phyloP scores from a whole-genome alignment of 1,140 invertebrate species.

The Melitaea cinxia region DNA sequence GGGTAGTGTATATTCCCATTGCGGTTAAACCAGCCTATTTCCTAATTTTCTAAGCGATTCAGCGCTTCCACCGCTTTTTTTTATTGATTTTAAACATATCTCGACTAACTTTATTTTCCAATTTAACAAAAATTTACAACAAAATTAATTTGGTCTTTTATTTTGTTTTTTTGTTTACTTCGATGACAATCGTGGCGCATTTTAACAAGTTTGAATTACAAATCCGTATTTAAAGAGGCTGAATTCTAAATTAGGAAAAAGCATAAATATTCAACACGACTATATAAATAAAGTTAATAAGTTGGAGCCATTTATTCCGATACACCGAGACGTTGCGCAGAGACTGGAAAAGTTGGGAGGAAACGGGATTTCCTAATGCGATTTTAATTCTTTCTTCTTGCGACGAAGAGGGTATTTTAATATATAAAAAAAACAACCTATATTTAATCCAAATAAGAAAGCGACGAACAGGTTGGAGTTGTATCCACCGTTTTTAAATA shows the following conservation, averaged over 20 bases:
- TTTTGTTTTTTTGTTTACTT: slow-evolving; percentile 6
- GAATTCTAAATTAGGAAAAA: slow-evolving; percentile 67
- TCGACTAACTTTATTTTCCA: not conserved
- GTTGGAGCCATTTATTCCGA: slow-evolving; percentile 77
- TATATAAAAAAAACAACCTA: slow-evolving; percentile 63
- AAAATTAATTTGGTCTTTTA: slow-evolving; percentile 10
- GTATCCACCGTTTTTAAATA: slow-evolving; percentile 24
- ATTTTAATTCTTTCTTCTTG: slow-evolving; percentile 77
- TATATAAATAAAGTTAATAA: slow-evolving; percentile 79
- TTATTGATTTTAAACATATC: slow-evolving; percentile 26
- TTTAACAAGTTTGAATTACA: slow-evolving; percentile 23
- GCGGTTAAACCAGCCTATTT: slow-evolving; percentile 64
- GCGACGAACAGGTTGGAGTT: slow-evolving; percentile 21
- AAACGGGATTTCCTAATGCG: slow-evolving; percentile 76
- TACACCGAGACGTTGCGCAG: slow-evolving; percentile 71
- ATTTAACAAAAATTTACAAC: not conserved
- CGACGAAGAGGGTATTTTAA: slow-evolving; percentile 73
- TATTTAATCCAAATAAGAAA: slow-evolving; percentile 48
- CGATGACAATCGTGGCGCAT: slow-evolving; percentile 14
- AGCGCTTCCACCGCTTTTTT: slow-evolving; percentile 52
- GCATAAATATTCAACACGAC: slow-evolving; percentile 77
- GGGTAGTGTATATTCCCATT: slow-evolving; percentile 70
- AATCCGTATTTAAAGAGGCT: slow-evolving; percentile 40
- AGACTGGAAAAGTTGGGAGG: slow-evolving; percentile 76
- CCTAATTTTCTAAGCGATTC: slow-evolving; percentile 62